phyloP scores from a whole-genome alignment of 2,113 vertebrate species.

The Petromus typicus region DNA sequence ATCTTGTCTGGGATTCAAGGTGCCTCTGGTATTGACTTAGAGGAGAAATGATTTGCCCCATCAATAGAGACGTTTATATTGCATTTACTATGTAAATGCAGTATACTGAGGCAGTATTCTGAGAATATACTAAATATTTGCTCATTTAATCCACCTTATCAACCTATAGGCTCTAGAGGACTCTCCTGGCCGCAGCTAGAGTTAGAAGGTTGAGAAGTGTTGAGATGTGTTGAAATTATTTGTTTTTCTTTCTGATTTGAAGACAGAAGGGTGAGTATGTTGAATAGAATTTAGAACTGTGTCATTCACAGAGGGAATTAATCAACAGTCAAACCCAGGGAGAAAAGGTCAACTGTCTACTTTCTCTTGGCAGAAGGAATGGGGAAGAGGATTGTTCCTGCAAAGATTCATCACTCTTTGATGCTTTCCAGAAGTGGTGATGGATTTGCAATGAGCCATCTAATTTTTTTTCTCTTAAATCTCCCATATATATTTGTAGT shows the following conservation, averaged over 20 bases:
- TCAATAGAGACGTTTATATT: constrained; percentile 29
- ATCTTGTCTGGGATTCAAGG: not conserved
- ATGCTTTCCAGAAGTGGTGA: constrained; percentile 74
- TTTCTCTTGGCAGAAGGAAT: constrained; percentile 71
- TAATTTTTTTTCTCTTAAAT: not conserved
- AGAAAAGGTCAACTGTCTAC: constrained; percentile 78
- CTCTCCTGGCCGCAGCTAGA: not conserved
- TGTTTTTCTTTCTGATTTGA: constrained; percentile 63
- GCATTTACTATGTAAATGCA: constrained; percentile 13
- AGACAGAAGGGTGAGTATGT: constrained; percentile 55
- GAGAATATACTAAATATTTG: constrained; percentile 66
- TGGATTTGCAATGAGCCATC: constrained; percentile 67
- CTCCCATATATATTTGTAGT: constrained; percentile 6
- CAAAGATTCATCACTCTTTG: constrained; percentile 76
- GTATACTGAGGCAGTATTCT: constrained; percentile 14
- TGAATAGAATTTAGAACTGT: constrained; percentile 70
- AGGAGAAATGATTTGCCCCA: not conserved
- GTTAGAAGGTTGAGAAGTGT: constrained; percentile 41
- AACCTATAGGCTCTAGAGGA: constrained; percentile 13
- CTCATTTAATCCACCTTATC: constrained; percentile 52
- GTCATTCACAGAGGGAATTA: constrained; percentile 66
- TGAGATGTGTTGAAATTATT: constrained; percentile 66
- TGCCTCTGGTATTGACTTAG: constrained; percentile 48
- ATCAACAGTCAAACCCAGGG: constrained; percentile 74
- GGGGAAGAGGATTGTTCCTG: constrained; percentile 57